These are phyloP conservation scores for Silurus aristotelis DNA, from an alignment of 2,797 vertebrate species.

Conservation along the genomic window DNA sequence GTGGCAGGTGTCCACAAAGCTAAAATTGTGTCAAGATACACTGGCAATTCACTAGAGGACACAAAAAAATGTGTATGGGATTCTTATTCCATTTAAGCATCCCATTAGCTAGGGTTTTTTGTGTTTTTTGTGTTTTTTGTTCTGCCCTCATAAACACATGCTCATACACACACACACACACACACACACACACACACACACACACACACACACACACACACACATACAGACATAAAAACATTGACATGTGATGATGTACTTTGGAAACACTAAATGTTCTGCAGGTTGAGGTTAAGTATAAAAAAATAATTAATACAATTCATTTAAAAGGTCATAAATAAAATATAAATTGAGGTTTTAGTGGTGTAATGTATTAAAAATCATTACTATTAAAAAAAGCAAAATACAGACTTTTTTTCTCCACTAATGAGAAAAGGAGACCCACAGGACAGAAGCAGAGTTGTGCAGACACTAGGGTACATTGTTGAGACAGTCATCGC, in stretches of 20 bases:
- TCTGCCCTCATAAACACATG: neutral
- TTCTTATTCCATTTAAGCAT: neutral
- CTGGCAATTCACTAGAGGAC: neutral
- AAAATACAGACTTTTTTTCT: slow-evolving; percentile 40
- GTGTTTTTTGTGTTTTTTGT: no score
- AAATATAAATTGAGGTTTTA: slow-evolving; percentile 27
- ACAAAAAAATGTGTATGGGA: neutral
- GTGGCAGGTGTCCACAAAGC: slow-evolving; percentile 53
- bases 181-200: slow-evolving; percentile 21
- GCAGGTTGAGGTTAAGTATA: slow-evolving; percentile 31
- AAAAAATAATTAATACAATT: neutral
- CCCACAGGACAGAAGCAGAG: slow-evolving; percentile 51
- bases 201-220: neutral
- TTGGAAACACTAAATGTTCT: slow-evolving; percentile 26
- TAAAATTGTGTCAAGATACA: neutral
- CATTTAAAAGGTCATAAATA: slow-evolving; percentile 38
- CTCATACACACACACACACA: neutral
- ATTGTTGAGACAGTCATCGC: slow-evolving; percentile 46
- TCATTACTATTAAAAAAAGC: slow-evolving; percentile 15
- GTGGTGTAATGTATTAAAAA: neutral
- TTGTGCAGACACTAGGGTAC: slow-evolving; percentile 43
- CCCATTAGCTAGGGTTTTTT: neutral
- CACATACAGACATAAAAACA: neutral
- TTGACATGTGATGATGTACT: slow-evolving; percentile 23
- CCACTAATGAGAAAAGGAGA: slow-evolving; percentile 19